These are phyloP conservation scores for Neotoxoptera formosana DNA, from an alignment of 1,140 invertebrate species.

Conservation along the genomic window DNA sequence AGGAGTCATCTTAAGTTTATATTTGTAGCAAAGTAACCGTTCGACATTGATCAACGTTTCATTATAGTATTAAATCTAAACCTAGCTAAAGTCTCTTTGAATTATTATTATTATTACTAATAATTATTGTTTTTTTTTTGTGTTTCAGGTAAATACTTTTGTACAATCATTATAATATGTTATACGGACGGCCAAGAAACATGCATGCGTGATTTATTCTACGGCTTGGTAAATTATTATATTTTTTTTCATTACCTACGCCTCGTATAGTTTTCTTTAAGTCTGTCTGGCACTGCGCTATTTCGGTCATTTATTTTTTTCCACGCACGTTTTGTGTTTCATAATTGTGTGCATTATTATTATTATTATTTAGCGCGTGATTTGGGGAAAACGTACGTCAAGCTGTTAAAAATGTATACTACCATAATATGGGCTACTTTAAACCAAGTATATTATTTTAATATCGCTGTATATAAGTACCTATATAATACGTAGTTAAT, in stretches of 20 bases:
- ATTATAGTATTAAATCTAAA: background rate
- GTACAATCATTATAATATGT: background rate
- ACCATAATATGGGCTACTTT: background rate
- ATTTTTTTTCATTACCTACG: background rate
- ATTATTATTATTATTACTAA: conserved; percentile 12
- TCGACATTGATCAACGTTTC: background rate
- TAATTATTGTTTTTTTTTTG: background rate
- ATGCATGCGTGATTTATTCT: conserved; percentile 38
- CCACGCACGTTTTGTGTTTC: background rate
- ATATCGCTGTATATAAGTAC: background rate
- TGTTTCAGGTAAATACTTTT: conserved; percentile 33
- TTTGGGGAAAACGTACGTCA: background rate
- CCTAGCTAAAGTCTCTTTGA: background rate
- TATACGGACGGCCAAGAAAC: conserved; percentile 34
- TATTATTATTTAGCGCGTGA: background rate
- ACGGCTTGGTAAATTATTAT: conserved; percentile 24
- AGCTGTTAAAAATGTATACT: background rate
- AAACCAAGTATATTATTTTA: background rate
- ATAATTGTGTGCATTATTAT: background rate
- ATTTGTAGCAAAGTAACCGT: background rate
- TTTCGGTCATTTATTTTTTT: background rate
- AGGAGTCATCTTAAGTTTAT: background rate
- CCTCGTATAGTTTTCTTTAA: background rate
- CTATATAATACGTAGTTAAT: background rate
- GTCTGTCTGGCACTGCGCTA: background rate